These are phyloP conservation scores for Polyommatus icarus DNA, from an alignment of 2,888 invertebrate species.

Conservation along the genomic window DNA sequence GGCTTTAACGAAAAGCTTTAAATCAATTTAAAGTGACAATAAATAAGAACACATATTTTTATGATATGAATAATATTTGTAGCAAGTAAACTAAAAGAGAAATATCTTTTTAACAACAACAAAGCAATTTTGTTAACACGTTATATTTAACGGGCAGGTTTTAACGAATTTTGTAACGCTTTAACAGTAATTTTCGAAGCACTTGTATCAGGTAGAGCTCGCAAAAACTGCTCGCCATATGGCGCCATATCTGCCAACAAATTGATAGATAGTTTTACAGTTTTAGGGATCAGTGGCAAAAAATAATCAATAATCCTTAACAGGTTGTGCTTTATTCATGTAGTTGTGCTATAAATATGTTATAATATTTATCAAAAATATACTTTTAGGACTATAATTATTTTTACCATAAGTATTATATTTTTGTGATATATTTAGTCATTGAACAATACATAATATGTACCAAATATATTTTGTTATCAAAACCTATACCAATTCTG, in stretches of 20 bases:
- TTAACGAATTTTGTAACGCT: neutral
- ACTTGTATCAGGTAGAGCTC: slow-evolving; percentile 41
- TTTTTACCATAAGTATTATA: no score
- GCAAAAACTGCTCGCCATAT: slow-evolving; percentile 40
- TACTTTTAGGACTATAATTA: no score
- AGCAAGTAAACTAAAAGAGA: neutral
- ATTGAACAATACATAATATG: no score
- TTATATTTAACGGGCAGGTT: neutral
- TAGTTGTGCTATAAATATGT: no score
- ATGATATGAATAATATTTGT: neutral
- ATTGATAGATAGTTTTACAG: slow-evolving; percentile 32
- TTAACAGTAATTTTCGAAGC: slow-evolving; percentile 13
- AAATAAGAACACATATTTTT: no score
- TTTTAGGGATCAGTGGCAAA: slow-evolving; percentile 11
- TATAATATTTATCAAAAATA: no score
- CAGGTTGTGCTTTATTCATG: neutral
- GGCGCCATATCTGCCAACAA: slow-evolving; percentile 36
- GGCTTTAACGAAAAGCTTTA: no score
- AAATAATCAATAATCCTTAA: slow-evolving; percentile 28
- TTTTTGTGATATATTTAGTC: no score
- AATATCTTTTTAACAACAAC: neutral
- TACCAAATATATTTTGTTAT: no score
- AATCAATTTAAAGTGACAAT: no score
- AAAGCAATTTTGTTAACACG: neutral
- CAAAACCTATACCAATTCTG: no score